Conservation (phyloP, 37 sponge, comb jelly and placozoan species). For the Eunapius fragilis region DNA sequence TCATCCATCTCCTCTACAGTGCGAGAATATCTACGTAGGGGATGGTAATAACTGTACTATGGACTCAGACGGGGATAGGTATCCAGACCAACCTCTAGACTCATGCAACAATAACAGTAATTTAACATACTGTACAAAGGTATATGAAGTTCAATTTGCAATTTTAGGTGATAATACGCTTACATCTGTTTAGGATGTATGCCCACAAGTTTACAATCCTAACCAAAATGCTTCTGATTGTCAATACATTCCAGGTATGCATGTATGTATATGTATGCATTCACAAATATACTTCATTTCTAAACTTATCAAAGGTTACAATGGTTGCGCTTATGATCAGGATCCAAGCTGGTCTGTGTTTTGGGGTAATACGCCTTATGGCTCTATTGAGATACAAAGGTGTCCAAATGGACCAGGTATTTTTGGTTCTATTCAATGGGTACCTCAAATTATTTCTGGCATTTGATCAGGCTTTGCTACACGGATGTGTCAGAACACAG, state of each 20-base stretch:
- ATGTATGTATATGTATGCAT: not conserved
- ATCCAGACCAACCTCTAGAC: slow-evolving; percentile 40
- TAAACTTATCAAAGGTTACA: slow-evolving; percentile 7
- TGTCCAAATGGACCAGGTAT: not conserved
- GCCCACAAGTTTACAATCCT: slow-evolving; percentile 41
- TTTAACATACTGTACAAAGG: not conserved
- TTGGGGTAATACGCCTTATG: not conserved
- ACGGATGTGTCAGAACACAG: not conserved
- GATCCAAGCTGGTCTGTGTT: slow-evolving; percentile 6
- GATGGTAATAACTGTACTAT: slow-evolving; percentile 50
- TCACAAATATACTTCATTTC: not conserved
- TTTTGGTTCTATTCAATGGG: not conserved
- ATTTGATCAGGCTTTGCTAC: not conserved
- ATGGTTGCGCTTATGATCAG: slow-evolving; percentile 34
- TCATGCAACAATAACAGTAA: not conserved
- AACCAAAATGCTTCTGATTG: slow-evolving; percentile 22
- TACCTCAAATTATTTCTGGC: not conserved
- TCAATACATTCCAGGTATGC: not conserved
- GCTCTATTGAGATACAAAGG: not conserved
- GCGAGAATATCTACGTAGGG: slow-evolving; percentile 37
- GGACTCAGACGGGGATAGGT: slow-evolving; percentile 52
- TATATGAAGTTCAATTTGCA: not conserved
- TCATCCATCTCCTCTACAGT: slow-evolving; percentile 3
- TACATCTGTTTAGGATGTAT: slow-evolving; percentile 37
- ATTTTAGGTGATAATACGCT: not conserved